A percentile compares a stretch with the other conserved stretches of the same genome.
Conservation (phyloP, 64 coral and sea anemone genomes). For the Porites australiensis region DNA sequence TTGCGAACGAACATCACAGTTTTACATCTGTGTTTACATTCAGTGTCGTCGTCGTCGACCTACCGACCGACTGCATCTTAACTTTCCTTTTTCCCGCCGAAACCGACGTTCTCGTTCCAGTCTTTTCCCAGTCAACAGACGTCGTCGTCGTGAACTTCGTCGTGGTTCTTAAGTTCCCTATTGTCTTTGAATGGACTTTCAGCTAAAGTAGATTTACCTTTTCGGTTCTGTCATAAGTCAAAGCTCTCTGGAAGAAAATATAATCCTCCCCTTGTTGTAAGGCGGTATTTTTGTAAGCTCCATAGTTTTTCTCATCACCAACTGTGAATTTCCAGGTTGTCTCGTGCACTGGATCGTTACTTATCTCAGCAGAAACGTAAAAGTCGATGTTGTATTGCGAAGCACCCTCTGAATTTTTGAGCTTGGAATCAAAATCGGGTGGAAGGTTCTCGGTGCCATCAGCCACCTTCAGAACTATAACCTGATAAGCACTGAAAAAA, state of each 20-base stretch:
- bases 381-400: neutral
- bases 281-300: constrained; percentile 5
- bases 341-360: neutral
- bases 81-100: too few species aligned
- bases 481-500: constrained; percentile 18
- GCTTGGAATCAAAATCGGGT: neutral
- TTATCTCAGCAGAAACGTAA: constrained; percentile 45
- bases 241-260: constrained; percentile 24
- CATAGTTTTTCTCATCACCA: constrained; percentile 27
- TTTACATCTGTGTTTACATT: too few species aligned
- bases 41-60: too few species aligned
- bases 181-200: too few species aligned
- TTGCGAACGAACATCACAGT: too few species aligned
- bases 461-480: constrained; percentile 23
- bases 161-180: too few species aligned
- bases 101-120: too few species aligned
- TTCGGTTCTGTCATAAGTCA: constrained; percentile 6
- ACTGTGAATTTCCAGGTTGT: constrained; percentile 15
- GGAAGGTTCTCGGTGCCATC: neutral
- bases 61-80: too few species aligned
- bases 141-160: too few species aligned
- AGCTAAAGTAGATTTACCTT: neutral
- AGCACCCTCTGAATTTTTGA: neutral
- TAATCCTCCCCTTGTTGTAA: constrained; percentile 29
- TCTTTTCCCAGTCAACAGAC: too few species aligned